These are phyloP conservation scores for Caenorhabditis latens DNA, from an alignment of 1,140 invertebrate genomes.

Conservation along the genomic window DNA sequence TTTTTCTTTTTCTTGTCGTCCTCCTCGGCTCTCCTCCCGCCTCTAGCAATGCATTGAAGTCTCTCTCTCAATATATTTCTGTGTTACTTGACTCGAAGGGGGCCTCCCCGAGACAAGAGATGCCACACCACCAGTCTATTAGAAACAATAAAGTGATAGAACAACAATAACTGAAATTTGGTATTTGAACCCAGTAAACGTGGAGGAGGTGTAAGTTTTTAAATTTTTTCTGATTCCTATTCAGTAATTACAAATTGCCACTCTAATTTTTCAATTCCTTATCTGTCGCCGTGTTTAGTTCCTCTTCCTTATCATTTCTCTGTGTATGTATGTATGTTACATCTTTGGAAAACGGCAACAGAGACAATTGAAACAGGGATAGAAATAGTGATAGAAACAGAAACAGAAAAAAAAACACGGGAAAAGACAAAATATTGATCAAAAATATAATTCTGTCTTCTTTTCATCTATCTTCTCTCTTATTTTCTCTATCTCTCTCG, in stretches of 20 bases:
- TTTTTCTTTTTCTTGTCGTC: neutral
- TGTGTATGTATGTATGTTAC: neutral
- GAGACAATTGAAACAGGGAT: neutral
- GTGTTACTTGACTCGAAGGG: neutral
- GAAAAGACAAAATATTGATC: neutral
- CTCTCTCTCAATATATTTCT: neutral
- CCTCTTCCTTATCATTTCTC: conserved; percentile 27
- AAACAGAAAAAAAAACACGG: neutral
- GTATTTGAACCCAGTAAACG: neutral
- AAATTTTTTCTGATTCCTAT: no score
- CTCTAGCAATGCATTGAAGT: conserved; percentile 44
- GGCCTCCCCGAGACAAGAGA: neutral
- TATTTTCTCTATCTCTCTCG: neutral
- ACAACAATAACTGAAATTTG: neutral
- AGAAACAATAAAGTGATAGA: neutral
- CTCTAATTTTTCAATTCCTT: neutral
- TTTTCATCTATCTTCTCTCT: conserved; percentile 24
- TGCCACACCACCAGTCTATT: conserved; percentile 9
- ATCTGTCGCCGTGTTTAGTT: conserved; percentile 21
- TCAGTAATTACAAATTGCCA: neutral
- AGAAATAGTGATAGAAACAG: neutral
- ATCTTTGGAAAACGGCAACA: neutral
- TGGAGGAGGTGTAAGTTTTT: no score
- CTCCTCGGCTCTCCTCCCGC: neutral
- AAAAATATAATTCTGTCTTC: conserved; percentile 35